A percentile compares a stretch with the other conserved stretches of the same genome.
phyloP scores from a whole-genome alignment of 23 tunicate species.

The Styela clava region DNA sequence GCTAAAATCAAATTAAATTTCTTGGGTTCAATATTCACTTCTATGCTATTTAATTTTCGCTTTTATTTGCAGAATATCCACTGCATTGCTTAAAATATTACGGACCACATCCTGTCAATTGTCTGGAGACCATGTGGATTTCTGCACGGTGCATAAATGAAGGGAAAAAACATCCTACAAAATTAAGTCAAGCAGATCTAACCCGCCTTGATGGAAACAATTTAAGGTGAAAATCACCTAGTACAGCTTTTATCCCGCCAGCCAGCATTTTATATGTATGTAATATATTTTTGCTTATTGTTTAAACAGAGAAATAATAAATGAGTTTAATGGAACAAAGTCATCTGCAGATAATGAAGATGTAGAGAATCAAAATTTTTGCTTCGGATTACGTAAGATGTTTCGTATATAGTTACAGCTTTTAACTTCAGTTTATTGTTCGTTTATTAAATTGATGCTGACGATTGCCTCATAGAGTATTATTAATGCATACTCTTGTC shows the following conservation, averaged over 20 bases:
- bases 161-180: slow-evolving; percentile 15
- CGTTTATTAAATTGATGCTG: not conserved
- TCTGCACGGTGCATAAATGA: not conserved
- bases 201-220: not conserved
- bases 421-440: not conserved
- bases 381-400: slow-evolving; percentile 37
- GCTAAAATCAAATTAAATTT: no score
- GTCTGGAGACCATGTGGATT: slow-evolving; percentile 19
- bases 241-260: no score
- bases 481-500: not conserved
- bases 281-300: not conserved
- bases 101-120: slow-evolving; percentile 20
- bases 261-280: not conserved
- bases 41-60: not conserved
- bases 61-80: slow-evolving; percentile 22
- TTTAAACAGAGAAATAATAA: slow-evolving; percentile 1
- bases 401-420: not conserved
- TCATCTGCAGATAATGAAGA: slow-evolving; percentile 21
- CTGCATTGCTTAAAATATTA: not conserved
- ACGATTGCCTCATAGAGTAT: not conserved
- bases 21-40: not conserved
- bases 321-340: slow-evolving; percentile 1
- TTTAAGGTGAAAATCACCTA: slow-evolving; percentile 1
- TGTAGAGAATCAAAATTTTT: slow-evolving; percentile 9
- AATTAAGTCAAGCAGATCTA: not conserved